Base-by-base conservation (phyloP, 2,888 invertebrate genomes). In the Zhuqinia jingwanae region DNA sequence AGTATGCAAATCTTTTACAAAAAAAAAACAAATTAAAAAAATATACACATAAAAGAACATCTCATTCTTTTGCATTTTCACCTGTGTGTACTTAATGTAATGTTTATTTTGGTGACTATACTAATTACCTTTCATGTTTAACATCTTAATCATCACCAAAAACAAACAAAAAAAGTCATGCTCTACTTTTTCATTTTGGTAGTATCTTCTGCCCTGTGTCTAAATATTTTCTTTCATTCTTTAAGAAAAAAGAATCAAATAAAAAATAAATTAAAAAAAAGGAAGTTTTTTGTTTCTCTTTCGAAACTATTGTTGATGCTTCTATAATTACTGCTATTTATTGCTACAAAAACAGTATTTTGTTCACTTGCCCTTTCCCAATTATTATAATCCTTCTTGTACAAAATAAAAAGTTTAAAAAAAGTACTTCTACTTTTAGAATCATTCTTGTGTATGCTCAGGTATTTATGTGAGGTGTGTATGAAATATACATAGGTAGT, bases 121-220 rank as follows among this genome's bases (percentile, higher is more conserved):
- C 17, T 53, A 53, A 53, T 47, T 56, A 50, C 79, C 79, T 68
- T 47, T 76, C 77, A 73, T 73, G 78, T 73, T 17, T 88, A 88
- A 85, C 88, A 88, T 88, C 87, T 87, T 81, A 56, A 81, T 88
- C 81, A 88, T 85, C n/a, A n/a, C n/a, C n/a, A n/a, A n/a, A n/a
- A n/a, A n/a, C n/a, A n/a, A n/a, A n/a, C n/a, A n/a, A n/a, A n/a
- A n/a, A 58, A 87, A 87, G 89, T 89, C 89, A 89, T 88, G 89
- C 89, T 89, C 89, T 87, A 89, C 87, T 89, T 89, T 89, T 89
- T 85, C 78, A 22, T 85, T 87, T 68, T 58, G 76, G 73, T 87
- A 68, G 17, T 75, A 75, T 86, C n/a, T n/a, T n/a, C n/a, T n/a
- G n/a, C n/a, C n/a, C n/a, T n/a, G n/a, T n/a, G n/a, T n/a, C n/a